Base-by-base conservation (phyloP, 2,888 invertebrate species). In the Lasioglossum leucozonium region DNA sequence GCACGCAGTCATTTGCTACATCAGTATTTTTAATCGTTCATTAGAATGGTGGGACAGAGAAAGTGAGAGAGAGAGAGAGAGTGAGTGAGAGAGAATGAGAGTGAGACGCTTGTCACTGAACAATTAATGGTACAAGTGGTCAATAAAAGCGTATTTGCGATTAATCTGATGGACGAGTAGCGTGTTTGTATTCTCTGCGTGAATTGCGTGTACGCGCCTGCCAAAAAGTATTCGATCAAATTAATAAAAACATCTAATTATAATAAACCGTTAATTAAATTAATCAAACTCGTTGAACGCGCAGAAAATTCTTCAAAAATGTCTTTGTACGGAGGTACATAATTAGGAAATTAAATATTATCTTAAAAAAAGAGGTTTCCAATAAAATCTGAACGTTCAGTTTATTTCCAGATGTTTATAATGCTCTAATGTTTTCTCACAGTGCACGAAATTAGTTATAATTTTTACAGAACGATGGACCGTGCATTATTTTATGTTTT, bases 71-170 rank as follows among this genome's bases (percentile, higher is more conserved):
- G 30, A 30, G 62, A 13, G 55, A 58, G 55, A n/a, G 55, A 58
- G 4, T n/a, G 51, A 11, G 13, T 5, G 26, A 26, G 16, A 26
- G 26, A 26, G 58, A 26, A 13, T 13, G 58, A 58, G 34, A 26
- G 65, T 18, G 65, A 87, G 86, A 88, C 86, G 83, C 87, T 91
- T 85, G 89, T 90, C 88, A 90, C 83, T 87, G 87, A 91, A 90
- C 81, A 90, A 62, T 90, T 92, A 90, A 91, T 89, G 51, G 86
- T 89, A 89, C 85, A 91, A 78, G 76, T 75, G 77, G 89, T 89
- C 73, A 88, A 92, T 85, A 91, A 78, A 84, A 92, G 89, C 90
- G 67, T 67, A 67, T 91, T 89, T 71, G 83, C 86, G 85, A 91
- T 92, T 91, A 90, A 88, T 91, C 67, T 89, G 51, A 84, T 91